phyloP scores from a whole-genome alignment of 1,140 invertebrate genomes.

The Helicoverpa armigera region DNA sequence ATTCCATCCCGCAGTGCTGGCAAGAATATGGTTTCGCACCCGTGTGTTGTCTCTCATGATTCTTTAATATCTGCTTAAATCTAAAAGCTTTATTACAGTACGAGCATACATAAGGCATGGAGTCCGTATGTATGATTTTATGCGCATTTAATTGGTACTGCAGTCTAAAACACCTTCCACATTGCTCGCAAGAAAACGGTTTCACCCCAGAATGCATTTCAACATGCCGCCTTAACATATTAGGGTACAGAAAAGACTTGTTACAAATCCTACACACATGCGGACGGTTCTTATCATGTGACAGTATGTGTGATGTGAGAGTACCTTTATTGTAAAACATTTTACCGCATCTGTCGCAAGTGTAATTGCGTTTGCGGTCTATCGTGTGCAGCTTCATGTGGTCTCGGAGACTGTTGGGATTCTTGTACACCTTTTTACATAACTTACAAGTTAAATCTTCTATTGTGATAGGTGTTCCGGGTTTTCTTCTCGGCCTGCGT shows the following conservation, averaged over 20 bases:
- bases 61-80: conserved; percentile 90
- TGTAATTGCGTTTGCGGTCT: conserved; percentile 73
- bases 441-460: conserved; percentile 69
- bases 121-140: conserved; percentile 92
- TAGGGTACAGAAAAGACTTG: conserved; percentile 69
- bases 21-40: conserved; percentile 88
- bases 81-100: conserved; percentile 91
- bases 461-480: conserved; percentile 61
- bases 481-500: conserved; percentile 61
- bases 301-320: conserved; percentile 69
- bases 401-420: conserved; percentile 68
- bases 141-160: conserved; percentile 72
- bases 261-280: conserved; percentile 77
- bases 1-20: conserved; percentile 88
- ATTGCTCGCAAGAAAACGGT: conserved; percentile 91
- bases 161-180: conserved; percentile 90
- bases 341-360: conserved; percentile 78
- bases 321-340: conserved; percentile 74
- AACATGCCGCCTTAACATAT: conserved; percentile 85
- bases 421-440: conserved; percentile 77
- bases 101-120: conserved; percentile 92
- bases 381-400: conserved; percentile 70
- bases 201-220: conserved; percentile 90
- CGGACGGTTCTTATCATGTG: conserved; percentile 71
- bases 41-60: conserved; percentile 89